phyloP scores from a whole-genome alignment of 2,113 vertebrate genomes.

The Apeltes quadracus region DNA sequence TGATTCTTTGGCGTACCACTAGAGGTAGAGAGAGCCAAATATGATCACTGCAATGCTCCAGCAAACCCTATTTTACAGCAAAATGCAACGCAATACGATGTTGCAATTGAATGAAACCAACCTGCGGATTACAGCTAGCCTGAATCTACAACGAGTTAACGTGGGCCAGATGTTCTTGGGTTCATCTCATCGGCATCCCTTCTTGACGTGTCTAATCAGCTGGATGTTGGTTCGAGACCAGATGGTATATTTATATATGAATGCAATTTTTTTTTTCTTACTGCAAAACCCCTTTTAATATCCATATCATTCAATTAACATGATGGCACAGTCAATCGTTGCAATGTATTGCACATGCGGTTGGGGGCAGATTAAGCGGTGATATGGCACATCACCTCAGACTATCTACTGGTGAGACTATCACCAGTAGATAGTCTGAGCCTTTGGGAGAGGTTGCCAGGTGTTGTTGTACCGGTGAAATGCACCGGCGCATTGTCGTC shows the following conservation, averaged over 20 bases:
- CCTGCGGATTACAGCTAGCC: neutral
- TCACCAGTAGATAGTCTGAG: neutral
- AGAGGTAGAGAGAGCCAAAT: neutral
- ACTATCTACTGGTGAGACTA: too few species aligned
- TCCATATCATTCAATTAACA: neutral
- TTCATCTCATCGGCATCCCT: neutral
- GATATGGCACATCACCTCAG: too few species aligned
- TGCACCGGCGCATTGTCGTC: neutral
- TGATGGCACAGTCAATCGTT: neutral
- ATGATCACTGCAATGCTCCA: neutral
- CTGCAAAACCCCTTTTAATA: neutral
- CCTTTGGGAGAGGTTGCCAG: neutral
- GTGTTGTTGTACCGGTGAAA: neutral
- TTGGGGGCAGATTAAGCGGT: neutral
- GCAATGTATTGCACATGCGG: neutral
- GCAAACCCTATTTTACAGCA: neutral
- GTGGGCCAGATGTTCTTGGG: neutral
- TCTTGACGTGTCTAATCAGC: neutral
- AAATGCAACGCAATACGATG: too few species aligned
- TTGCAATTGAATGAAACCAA: too few species aligned
- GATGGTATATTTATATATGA: neutral
- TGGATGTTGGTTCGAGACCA: constrained; percentile 32
- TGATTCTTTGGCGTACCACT: too few species aligned
- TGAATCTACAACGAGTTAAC: neutral
- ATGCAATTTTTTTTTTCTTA: neutral